Evolutionary conservation across 2,797 vertebrate genomes (phyloP).

Genomic region (Coluber constrictor): DNA sequence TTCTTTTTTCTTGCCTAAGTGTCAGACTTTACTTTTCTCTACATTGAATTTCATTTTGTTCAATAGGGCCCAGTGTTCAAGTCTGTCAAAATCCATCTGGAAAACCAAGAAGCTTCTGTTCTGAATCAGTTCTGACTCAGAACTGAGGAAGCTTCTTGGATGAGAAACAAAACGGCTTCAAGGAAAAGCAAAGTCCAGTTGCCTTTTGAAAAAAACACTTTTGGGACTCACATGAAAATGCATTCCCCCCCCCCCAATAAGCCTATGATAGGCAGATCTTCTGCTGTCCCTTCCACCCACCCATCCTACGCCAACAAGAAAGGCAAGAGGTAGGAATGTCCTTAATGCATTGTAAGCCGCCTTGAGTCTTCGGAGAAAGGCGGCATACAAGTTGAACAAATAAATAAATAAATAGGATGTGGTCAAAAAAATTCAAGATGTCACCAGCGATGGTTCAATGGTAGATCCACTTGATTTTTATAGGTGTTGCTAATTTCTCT

Average conservation of each 20-base stretch:
- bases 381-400: no score
- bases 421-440: neutral
- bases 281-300: neutral
- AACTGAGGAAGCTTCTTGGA: neutral
- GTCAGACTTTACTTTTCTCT: no score
- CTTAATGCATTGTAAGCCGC: no score
- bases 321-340: neutral
- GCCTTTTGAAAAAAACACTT: neutral
- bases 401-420: neutral
- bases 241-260: no score
- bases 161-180: neutral
- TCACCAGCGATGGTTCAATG: neutral
- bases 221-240: neutral
- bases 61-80: no score
- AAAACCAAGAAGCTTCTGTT: no score
- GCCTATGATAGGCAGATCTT: neutral
- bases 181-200: neutral
- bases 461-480: neutral
- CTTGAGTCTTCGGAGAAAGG: no score
- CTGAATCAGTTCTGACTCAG: neutral
- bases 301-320: neutral
- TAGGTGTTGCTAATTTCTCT: neutral
- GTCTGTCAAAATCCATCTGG: no score
- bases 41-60: no score
- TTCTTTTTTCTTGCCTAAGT: no score